Evolutionary conservation across 2,888 invertebrate genomes (phyloP).

Genomic region (Acheta domesticus): DNA sequence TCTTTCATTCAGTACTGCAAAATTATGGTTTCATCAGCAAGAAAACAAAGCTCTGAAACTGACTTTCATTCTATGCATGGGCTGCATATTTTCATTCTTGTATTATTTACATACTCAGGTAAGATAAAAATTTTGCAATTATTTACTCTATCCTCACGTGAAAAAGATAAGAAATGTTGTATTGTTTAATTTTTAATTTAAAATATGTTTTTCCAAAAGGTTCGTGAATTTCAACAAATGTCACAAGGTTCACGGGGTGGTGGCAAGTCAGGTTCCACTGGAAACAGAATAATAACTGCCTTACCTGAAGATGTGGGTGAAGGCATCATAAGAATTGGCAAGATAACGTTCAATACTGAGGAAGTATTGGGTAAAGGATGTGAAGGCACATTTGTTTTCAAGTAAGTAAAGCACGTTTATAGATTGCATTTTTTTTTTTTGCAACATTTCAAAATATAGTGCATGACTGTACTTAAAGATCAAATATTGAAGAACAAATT

Average conservation of each 20-base stretch:
- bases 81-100: slow-evolving; percentile 67
- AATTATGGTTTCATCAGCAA: slow-evolving; percentile 68
- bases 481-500: too few relatives aligned
- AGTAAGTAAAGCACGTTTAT: slow-evolving; percentile 51
- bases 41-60: slow-evolving; percentile 73
- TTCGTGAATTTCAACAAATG: slow-evolving; percentile 64
- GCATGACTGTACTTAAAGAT: too few relatives aligned
- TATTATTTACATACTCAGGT: slow-evolving; percentile 74
- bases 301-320: slow-evolving; percentile 61
- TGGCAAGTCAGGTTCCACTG: slow-evolving; percentile 44
- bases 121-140: slow-evolving; percentile 37
- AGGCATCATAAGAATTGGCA: slow-evolving; percentile 73
- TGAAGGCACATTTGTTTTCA: slow-evolving; percentile 96
- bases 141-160: too few relatives aligned
- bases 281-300: slow-evolving; percentile 51
- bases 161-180: slow-evolving; percentile 42
- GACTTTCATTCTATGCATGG: slow-evolving; percentile 62
- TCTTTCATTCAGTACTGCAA: slow-evolving; percentile 47
- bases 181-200: slow-evolving; percentile 44
- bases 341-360: slow-evolving; percentile 81
- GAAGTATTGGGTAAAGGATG: slow-evolving; percentile 93
- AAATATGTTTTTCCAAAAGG: slow-evolving; percentile 46
- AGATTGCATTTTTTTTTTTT: too few relatives aligned
- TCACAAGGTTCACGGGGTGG: slow-evolving; percentile 53
- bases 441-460: too few relatives aligned